Evolutionary conservation across 2,888 invertebrate genomes (phyloP).

Genomic region (Nezara viridula): DNA sequence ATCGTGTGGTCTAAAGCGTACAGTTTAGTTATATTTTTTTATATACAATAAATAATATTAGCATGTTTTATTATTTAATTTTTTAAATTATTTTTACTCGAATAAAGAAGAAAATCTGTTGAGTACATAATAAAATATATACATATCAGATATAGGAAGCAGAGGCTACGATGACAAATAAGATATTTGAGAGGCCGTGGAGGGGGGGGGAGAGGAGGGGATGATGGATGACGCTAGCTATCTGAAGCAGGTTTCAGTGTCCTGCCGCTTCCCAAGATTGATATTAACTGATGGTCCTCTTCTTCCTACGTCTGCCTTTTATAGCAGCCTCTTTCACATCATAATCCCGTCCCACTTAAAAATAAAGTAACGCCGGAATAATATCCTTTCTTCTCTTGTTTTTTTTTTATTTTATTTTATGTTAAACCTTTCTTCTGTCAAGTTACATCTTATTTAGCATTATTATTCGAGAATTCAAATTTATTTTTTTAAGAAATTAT

Average conservation of each 20-base stretch:
- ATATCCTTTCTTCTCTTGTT: too few relatives aligned
- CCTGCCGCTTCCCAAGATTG: conserved; percentile 52
- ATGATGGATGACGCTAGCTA: conserved; percentile 48
- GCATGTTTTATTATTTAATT: neutral
- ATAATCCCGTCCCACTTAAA: neutral
- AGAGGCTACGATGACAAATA: conserved; percentile 17
- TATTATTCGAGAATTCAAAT: too few relatives aligned
- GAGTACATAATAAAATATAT: neutral
- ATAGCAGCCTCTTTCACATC: neutral
- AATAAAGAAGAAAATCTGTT: neutral
- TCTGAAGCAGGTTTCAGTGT: conserved; percentile 52
- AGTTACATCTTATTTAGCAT: too few relatives aligned
- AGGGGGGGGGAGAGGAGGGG: neutral
- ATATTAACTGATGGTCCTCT: conserved; percentile 54
- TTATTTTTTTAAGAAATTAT: too few relatives aligned
- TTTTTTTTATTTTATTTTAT: neutral
- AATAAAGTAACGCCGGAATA: neutral
- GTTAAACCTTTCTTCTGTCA: too few relatives aligned
- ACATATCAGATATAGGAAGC: neutral
- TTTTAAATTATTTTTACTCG: neutral
- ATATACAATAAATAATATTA: too few relatives aligned
- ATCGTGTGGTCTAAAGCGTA: too few relatives aligned
- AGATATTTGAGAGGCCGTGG: conserved; percentile 21
- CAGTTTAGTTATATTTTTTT: too few relatives aligned
- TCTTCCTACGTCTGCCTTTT: neutral